Evolutionary conservation across 2,113 vertebrate genomes (phyloP).

Genomic region (Xiphophorus maculatus): DNA sequence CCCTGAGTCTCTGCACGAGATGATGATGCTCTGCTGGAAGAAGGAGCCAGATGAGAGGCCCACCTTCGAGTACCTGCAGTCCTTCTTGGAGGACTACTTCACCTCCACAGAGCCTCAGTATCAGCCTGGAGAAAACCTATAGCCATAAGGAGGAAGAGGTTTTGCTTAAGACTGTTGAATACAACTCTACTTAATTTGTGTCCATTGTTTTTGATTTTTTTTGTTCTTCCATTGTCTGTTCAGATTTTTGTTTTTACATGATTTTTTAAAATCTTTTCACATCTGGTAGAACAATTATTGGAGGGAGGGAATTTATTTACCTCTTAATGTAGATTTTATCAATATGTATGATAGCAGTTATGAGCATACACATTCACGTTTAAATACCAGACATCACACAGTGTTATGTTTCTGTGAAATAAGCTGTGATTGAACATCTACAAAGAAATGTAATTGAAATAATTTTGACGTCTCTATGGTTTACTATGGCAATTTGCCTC

Average conservation of each 20-base stretch:
- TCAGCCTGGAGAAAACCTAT: slow-evolving; percentile 96
- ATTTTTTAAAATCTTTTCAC: slow-evolving; percentile 29
- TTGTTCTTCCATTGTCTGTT: not conserved
- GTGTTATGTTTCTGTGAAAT: slow-evolving; percentile 33
- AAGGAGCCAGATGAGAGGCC: slow-evolving; percentile 96
- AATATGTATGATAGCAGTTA: not conserved
- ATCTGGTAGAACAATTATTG: slow-evolving; percentile 53
- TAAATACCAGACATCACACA: slow-evolving; percentile 14
- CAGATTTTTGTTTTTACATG: slow-evolving; percentile 18
- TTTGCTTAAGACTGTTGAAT: slow-evolving; percentile 70
- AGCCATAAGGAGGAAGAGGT: slow-evolving; percentile 58
- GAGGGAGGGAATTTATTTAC: slow-evolving; percentile 24
- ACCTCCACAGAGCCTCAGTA: slow-evolving; percentile 97
- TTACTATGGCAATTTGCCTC: slow-evolving; percentile 7
- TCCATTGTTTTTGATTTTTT: not conserved
- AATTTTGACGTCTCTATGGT: not conserved
- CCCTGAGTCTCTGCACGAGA: slow-evolving; percentile 92
- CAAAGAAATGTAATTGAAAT: not conserved
- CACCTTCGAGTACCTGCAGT: slow-evolving; percentile 96
- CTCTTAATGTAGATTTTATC: not conserved
- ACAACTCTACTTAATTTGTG: slow-evolving; percentile 79
- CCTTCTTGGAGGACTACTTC: slow-evolving; percentile 97
- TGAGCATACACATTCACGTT: slow-evolving; percentile 7
- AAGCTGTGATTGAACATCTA: slow-evolving; percentile 49
- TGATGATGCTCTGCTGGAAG: slow-evolving; percentile 97